phyloP scores from a whole-genome alignment of 2,888 invertebrate genomes.

The Phaonia tiefii region DNA sequence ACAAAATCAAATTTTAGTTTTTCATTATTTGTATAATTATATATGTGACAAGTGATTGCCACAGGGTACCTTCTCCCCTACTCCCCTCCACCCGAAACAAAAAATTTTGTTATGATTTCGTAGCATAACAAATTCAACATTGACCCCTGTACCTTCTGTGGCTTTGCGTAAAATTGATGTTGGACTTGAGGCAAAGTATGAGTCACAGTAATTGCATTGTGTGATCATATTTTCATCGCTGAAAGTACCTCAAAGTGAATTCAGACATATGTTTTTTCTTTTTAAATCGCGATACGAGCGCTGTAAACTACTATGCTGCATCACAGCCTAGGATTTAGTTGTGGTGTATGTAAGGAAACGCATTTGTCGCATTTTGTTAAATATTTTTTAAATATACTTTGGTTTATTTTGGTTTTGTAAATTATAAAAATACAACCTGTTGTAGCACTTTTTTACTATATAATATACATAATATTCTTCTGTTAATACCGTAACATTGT shows the following conservation, averaged over 20 bases:
- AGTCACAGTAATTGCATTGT: background rate
- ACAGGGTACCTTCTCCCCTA: conserved; percentile 51
- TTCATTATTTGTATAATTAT: background rate
- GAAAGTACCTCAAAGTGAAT: conserved; percentile 78
- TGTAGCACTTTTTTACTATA: no score
- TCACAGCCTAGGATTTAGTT: no score
- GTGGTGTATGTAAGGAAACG: background rate
- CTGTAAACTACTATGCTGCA: background rate
- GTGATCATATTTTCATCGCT: conserved; percentile 71
- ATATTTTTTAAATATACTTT: background rate
- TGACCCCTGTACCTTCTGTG: conserved; percentile 53
- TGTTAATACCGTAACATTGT: no score
- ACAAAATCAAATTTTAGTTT: no score
- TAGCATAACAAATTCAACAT: background rate
- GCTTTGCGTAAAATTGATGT: conserved; percentile 80
- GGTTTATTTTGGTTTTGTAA: background rate
- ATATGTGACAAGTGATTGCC: conserved; percentile 78
- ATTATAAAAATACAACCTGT: no score
- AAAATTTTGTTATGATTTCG: background rate
- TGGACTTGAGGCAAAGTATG: conserved; percentile 74
- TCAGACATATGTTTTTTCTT: conserved; percentile 54
- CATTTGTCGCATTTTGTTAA: background rate
- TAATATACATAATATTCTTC: no score
- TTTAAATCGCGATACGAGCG: background rate
- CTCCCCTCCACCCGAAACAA: background rate